Conservation (phyloP, 2,888 invertebrate species). For the Liposcelis brunnea region DNA sequence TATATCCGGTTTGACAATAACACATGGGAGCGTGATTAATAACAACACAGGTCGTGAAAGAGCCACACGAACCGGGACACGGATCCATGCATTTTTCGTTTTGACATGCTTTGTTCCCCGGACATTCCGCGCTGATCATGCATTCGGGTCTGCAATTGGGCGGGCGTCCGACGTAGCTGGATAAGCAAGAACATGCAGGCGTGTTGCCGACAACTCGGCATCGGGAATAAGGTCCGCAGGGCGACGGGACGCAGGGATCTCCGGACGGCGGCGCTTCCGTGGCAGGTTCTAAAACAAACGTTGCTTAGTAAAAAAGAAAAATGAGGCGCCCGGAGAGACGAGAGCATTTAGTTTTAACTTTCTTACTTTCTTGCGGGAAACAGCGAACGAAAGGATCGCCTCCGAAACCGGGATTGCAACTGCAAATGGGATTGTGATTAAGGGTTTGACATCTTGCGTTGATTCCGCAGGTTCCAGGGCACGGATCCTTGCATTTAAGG, state of each 20-base stretch:
- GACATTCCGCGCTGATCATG: slow-evolving; percentile 67
- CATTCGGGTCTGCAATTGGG: slow-evolving; percentile 79
- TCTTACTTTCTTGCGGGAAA: slow-evolving; percentile 47
- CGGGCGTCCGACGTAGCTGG: slow-evolving; percentile 62
- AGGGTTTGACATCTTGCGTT: slow-evolving; percentile 68
- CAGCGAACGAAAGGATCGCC: slow-evolving; percentile 73
- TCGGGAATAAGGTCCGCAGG: slow-evolving; percentile 70
- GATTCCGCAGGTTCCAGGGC: slow-evolving; percentile 63
- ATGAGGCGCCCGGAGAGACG: too few relatives aligned
- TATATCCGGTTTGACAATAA: slow-evolving; percentile 59
- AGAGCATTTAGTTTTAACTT: slow-evolving; percentile 3
- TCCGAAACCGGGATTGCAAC: slow-evolving; percentile 52
- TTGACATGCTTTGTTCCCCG: slow-evolving; percentile 65
- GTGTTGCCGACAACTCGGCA: slow-evolving; percentile 59
- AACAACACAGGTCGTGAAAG: slow-evolving; percentile 58
- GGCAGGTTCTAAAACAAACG: slow-evolving; percentile 33
- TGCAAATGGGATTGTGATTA: slow-evolving; percentile 73
- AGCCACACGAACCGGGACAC: slow-evolving; percentile 70
- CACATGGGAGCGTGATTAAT: slow-evolving; percentile 72
- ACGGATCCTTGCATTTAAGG: slow-evolving; percentile 66
- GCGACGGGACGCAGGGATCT: slow-evolving; percentile 65
- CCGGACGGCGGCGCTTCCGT: slow-evolving; percentile 32
- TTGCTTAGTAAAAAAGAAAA: slow-evolving; percentile 22
- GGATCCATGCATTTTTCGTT: slow-evolving; percentile 68
- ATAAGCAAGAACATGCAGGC: slow-evolving; percentile 62